These are phyloP conservation scores for Charadrius vociferus DNA, from an alignment of 2,113 vertebrate species.

Conservation along the genomic window DNA sequence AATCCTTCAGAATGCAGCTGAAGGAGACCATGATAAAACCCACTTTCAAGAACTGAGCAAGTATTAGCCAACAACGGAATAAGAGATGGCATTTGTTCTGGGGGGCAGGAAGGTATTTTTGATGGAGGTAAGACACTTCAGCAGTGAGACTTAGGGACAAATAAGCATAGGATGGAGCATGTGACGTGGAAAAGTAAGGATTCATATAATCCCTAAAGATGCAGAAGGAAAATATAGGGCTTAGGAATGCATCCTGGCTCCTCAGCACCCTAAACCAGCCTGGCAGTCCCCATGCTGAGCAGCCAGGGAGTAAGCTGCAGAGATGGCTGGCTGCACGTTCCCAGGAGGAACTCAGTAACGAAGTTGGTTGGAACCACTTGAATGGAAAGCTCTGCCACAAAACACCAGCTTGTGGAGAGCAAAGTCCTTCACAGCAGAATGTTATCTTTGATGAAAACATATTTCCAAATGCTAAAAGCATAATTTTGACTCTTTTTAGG, in stretches of 20 bases:
- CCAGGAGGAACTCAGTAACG: not conserved
- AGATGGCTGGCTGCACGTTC: not conserved
- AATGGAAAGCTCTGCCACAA: not conserved
- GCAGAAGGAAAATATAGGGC: not conserved
- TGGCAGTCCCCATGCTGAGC: not conserved
- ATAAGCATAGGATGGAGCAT: not conserved
- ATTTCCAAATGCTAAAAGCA: not conserved
- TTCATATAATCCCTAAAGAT: not conserved
- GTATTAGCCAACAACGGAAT: not conserved
- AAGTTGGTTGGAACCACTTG: not conserved
- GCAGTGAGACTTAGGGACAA: not conserved
- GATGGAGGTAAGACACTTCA: not conserved
- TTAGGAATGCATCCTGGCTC: not conserved
- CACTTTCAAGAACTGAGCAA: not conserved
- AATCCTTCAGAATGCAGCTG: not conserved
- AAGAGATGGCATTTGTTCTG: not conserved
- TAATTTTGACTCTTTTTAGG: not conserved
- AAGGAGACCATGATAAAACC: not conserved
- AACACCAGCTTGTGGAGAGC: not conserved
- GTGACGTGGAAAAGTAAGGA: not conserved
- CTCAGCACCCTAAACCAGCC: not conserved
- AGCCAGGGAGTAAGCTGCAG: not conserved
- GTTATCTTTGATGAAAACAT: not conserved
- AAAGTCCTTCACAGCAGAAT: not conserved
- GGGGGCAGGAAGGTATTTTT: not conserved